Conservation (phyloP, 2,113 vertebrate species). For the Rousettus leschenaultii region DNA sequence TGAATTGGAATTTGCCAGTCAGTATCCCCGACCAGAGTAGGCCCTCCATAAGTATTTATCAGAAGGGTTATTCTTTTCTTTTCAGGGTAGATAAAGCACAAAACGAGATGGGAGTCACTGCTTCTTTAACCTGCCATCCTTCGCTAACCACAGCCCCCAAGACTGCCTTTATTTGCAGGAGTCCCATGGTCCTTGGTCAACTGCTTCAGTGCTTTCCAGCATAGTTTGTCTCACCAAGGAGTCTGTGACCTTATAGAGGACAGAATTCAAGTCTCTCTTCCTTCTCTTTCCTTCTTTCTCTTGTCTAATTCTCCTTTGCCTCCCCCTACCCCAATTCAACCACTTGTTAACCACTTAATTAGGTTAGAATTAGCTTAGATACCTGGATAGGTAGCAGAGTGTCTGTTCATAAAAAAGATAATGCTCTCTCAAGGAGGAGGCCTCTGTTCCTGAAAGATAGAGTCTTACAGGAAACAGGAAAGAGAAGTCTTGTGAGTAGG, state of each 20-base stretch:
- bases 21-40: not conserved
- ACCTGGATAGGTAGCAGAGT: not conserved
- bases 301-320: not conserved
- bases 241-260: not conserved
- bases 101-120: not conserved
- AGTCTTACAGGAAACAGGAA: not conserved
- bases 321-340: not conserved
- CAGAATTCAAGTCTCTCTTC: not conserved
- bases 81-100: not conserved
- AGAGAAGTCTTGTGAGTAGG: not conserved
- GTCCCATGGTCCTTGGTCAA: not conserved
- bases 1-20: not conserved
- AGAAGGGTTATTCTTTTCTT: not conserved
- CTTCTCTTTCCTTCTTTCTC: not conserved
- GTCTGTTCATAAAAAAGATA: not conserved
- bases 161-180: not conserved
- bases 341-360: not conserved
- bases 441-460: not conserved
- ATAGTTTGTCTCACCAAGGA: not conserved
- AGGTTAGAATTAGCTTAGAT: not conserved
- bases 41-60: not conserved
- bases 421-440: not conserved
- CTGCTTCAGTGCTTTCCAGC: not conserved
- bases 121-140: not conserved
- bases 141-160: not conserved